phyloP scores from a whole-genome alignment of 2,888 invertebrate genomes.

The Dichetophora obliterata region DNA sequence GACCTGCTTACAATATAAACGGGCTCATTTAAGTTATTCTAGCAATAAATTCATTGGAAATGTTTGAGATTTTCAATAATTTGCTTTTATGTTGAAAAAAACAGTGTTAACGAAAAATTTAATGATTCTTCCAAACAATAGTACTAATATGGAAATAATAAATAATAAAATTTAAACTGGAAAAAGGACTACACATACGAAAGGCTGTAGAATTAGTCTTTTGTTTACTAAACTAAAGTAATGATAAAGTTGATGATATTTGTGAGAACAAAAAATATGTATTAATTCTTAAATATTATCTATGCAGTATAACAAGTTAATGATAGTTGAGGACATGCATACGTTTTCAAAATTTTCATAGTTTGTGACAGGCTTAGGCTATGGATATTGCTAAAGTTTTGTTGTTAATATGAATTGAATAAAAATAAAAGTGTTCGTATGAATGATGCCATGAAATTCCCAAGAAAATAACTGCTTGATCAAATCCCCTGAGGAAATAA shows the following conservation, averaged over 20 bases:
- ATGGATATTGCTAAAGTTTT: neutral
- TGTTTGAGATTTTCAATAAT: conserved; percentile 52
- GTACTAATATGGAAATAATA: no score
- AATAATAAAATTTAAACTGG: neutral
- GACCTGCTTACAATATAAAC: no score
- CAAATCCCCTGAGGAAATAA: no score
- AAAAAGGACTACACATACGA: neutral
- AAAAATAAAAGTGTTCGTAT: neutral
- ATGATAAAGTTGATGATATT: neutral
- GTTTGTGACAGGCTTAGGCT: neutral
- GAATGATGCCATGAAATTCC: neutral
- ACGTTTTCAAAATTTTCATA: neutral
- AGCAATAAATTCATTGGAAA: conserved; percentile 55
- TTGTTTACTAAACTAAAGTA: no score
- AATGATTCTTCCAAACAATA: no score
- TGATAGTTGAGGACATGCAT: conserved; percentile 21
- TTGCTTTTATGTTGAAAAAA: conserved; percentile 31
- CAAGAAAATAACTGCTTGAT: no score
- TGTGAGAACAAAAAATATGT: no score
- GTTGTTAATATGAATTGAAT: neutral
- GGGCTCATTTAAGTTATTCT: no score
- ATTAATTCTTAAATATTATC: no score
- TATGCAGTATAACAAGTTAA: neutral
- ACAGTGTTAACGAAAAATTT: neutral
- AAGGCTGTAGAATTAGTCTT: neutral